Evolutionary conservation across 2,113 vertebrate species (phyloP), one percentile per base, ranked within the genome.

Genomic region (Pelobates fuscus): DNA sequence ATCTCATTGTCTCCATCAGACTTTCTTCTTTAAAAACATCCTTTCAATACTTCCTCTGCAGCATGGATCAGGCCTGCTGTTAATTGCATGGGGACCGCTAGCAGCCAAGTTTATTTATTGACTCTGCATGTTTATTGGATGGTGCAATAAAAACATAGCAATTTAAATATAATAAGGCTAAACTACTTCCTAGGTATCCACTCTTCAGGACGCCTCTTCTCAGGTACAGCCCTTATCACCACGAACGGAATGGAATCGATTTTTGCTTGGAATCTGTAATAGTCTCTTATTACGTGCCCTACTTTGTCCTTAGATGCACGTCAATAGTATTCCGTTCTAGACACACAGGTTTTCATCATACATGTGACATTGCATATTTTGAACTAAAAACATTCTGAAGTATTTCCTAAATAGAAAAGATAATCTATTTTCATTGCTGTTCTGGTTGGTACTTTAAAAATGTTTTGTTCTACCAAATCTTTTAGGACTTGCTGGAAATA

Each of bases 51-150:
- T 76, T 76, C 72, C 63, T 67, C 64, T 64, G 37, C 72, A 23
- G 43, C 70, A 27, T 52, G 25, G 70, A 62, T 30, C 43, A 20
- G 44, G 21, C 41, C 14, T 43, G 57, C 52, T 70, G 67, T 41
- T 70, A 67, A 24, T 66, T 76, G 72, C 72, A 65, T 52, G 64
- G 72, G 55, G 26, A 18, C 54, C 66, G 72, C 63, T 37, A 37
- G 32, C 32, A 6, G 32, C 32, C 64, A 67, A 58, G 37, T 14
- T 67, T 59, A 49, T 76, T 67, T 76, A 76, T 76, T 60, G 72
- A 67, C 72, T 60, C 72, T 67, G 72, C 30, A 66, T 49, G 29
- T 60, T 67, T 76, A 67, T 76, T 67, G 64, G 72, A 67, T 67
- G 64, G 67, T 75, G 29, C 64, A 30, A 76, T 67, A 60, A 67